Base-by-base conservation (phyloP, 1,140 invertebrate species). In the Melanaphis sacchari region DNA sequence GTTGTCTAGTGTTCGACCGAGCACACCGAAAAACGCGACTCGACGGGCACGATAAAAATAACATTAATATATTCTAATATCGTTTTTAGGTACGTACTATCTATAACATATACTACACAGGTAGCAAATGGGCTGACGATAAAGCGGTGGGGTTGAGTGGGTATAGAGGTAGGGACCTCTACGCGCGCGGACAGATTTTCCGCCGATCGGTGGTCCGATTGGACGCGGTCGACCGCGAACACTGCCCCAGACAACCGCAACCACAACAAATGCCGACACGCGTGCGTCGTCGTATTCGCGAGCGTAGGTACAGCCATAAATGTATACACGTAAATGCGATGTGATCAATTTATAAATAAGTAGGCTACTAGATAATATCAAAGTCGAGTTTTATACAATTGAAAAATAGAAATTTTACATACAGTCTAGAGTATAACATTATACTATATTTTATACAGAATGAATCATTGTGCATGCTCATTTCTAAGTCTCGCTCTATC, bases 201-300 rank as follows among this genome's bases (percentile, higher is more conserved):
- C 91, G 76, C 91, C 91, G 91, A 26, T 41, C 24, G 22, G 82
- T 92, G 91, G 91, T 92, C 91, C 91, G 91, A 49, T 92, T 49
- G 76, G 76, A n/a, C 91, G n/a, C 43, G 43, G 76, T 84, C 43
- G 91, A 84, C 88, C 36, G 36, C 88, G 22, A 40, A n/a, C 88
- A 59, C 90, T 81, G 90, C 76, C 43, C 91, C 76, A 92, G 91
- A 92, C 91, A 84, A 84, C 91, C 91, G 91, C 91, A 49, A 92
- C 91, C 91, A 92, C 91, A 92, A 92, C 91, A 92, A 92, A 92
- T 49, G 41, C 91, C 43, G 91, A 40, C 91, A 49, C 91, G 91
- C 91, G 26, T 92, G 91, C 91, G 91, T 88, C 88, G 66, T 26
- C 18, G 31, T 9, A 3, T 38, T n/a, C 38, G 31, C 36, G 22